Base-by-base conservation (phyloP, 2,113 vertebrate genomes). In the Grammomys dolichurus region DNA sequence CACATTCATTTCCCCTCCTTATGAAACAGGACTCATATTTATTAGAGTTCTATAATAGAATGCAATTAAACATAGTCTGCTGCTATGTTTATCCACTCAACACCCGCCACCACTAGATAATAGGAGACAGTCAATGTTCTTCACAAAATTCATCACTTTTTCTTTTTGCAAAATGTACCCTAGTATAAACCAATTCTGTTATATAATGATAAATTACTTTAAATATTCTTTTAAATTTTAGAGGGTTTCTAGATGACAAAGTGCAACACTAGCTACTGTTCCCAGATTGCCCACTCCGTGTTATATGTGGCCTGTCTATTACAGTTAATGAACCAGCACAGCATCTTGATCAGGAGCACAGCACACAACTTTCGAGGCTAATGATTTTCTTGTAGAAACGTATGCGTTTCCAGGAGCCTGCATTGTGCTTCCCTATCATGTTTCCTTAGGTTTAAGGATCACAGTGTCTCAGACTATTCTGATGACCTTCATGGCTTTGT, bases 1-100 rank as follows among this genome's bases (percentile, higher is more conserved):
- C 51, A 77, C 3, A 80, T 43, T 10, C 54, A 46, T 81, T 65
- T 63, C 2, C 40, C 17, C 8, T 90, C 14, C 4, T 63, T 81
- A 43, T 5, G 76, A 80, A 91, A 56, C 12, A 89, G 51, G 54
- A 40, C 13, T 81, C 10, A 33, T 14, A 84, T 22, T 94, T 92
- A 81, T 78, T 67, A 94, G 85, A 40, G 3, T 76, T 93, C 73
- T 78, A 76, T 36, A 81, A n/a, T 56, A 16, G 94, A 95, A 46
- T 65, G 7, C 22, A 94, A 54, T 86, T 91, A 91, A 77, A 31
- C 8, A 26, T 46, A 46, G 1, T 73, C 16, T 76, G 58, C 20
- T 63, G 11, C 7, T 63, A 24, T n/a, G 33, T 78, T 85, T n/a
- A 90, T 75, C 22, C 13, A 20, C 14, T 92, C 69, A 82, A n/a